Evolutionary conservation across 2,797 vertebrate species (phyloP), one percentile per base, ranked within the genome.

Genomic region (Acipenser ruthenus): DNA sequence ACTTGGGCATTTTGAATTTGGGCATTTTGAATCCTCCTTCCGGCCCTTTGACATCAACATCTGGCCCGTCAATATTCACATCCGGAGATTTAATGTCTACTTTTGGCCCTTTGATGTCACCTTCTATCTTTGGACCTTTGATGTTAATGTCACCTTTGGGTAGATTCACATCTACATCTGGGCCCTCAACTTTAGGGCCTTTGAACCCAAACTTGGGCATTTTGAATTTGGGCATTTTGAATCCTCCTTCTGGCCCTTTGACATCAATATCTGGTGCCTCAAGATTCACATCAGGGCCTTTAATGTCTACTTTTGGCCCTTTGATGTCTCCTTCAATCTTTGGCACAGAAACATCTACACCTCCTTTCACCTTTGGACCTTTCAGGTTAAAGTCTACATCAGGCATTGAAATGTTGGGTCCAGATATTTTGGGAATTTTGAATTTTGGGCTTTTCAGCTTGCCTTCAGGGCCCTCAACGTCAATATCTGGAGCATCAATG

Each of bases 261-360:
- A 37, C n/a, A 3, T 69, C 60, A 47, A 66, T 58, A 10, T 68
- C 71, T 65, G 73, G 68, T 10, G 50, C 66, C 60, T 72, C 67
- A 63, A 74, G 50, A 63, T 52, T 65, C 58, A 70, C n/a, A 50
- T 66, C 70, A 53, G 73, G 66, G 1, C n/a, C 55, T 6, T 78
- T 2, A 78, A 1, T 1, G 81, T 81, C 77, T 6, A 80, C 4
- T 13, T 77, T 73, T 8, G 81, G 80, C 0, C 78, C 80, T 1
- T 58, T 56, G 12, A 66, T 51, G 8, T 65, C 15, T 0, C 81
- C 80, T 59, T 79, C 76, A 1, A 83, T 11, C 0, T 79, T 74
- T 11, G 52, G 52, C 9, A 55, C 52, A 8, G 65, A 66, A 60
- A 67, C 15, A 50, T 83, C 81, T 12, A 0, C 79, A 74, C 1